Evolutionary conservation across 2,888 invertebrate species (phyloP).

Genomic region (Napeogenes sylphis): DNA sequence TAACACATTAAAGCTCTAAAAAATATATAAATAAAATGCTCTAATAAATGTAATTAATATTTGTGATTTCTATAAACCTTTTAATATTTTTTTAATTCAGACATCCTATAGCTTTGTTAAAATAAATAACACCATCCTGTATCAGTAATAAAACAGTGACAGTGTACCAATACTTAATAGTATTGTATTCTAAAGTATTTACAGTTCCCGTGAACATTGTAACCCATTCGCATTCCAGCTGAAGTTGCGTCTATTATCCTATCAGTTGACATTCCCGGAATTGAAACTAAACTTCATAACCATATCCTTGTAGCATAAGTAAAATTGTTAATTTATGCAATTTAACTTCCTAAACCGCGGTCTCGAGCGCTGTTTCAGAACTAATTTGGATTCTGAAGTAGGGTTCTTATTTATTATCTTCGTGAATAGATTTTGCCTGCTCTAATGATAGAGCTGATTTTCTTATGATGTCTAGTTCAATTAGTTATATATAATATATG

Average conservation of each 20-base stretch:
- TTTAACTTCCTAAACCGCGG: conserved; percentile 5
- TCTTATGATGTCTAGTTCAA: neutral
- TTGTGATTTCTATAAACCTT: too few relatives aligned
- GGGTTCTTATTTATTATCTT: neutral
- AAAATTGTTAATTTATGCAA: conserved; percentile 7
- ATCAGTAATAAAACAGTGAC: too few relatives aligned
- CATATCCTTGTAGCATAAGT: conserved; percentile 3
- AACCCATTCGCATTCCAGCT: conserved; percentile 11
- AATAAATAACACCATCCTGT: too few relatives aligned
- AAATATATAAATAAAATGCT: too few relatives aligned
- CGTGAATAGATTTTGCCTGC: neutral
- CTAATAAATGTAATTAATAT: too few relatives aligned
- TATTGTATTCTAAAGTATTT: too few relatives aligned
- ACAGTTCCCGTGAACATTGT: too few relatives aligned
- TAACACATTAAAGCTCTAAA: too few relatives aligned
- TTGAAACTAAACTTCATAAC: conserved; percentile 7
- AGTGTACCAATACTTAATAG: too few relatives aligned
- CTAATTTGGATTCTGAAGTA: neutral
- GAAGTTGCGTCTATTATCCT: conserved; percentile 22
- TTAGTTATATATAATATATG: too few relatives aligned
- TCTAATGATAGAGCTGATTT: neutral
- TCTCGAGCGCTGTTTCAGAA: neutral
- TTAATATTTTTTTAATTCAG: too few relatives aligned
- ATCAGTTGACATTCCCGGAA: conserved; percentile 19
- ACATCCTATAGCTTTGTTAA: too few relatives aligned